Evolutionary conservation across 53 echinoderm and acorn worm genomes (phyloP), one percentile per base, ranked within the genome.

Genomic region (Luidia sarsii): DNA sequence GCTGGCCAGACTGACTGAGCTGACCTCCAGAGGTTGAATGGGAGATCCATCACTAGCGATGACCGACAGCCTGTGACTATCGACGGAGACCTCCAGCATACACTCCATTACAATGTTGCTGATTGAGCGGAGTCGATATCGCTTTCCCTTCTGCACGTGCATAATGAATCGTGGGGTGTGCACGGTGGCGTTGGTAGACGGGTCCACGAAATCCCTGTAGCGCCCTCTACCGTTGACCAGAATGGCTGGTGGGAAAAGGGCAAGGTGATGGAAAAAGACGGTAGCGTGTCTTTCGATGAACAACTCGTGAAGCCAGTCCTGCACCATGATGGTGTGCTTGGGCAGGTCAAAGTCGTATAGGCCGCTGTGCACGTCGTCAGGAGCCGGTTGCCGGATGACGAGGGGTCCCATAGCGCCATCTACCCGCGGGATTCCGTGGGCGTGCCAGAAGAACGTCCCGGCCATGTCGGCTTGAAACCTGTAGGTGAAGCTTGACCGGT

Each of bases 361-460:
- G 36, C 43, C 23, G 35, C 81, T 71, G 65, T 85, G 82, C 2
- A 63, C 37, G 19, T 89, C 89, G 61, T 52, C 38, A 5, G 50
- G n/a, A 16, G 8, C 35, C 2, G 89, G 45, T 69, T 93, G 87
- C 25, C 94, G 81, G 7, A 94, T 84, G 34, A 94, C 43, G 11
- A 94, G 23, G 7, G 94, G 31, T 3, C 94, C 94, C 7, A 57
- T 64, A 2, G 83, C n/a, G 7, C 94, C 94, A 38, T 94, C 87
- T 15, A 64, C 80, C 22, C 90, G 37, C 41, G 84, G 83, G 0
- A 90, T 14, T 0, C 84, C 87, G 37, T 93, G 93, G 4, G 87
- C 64, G 49, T 93, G 93, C 93, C 93, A 93, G 52, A 48, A 90
- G 13, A 87, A 90, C 8, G 92, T 92, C 3, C 87, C 95, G 13